Evolutionary conservation across 2,888 invertebrate species (phyloP).

Genomic region (Lepidocyrtoides sp.): DNA sequence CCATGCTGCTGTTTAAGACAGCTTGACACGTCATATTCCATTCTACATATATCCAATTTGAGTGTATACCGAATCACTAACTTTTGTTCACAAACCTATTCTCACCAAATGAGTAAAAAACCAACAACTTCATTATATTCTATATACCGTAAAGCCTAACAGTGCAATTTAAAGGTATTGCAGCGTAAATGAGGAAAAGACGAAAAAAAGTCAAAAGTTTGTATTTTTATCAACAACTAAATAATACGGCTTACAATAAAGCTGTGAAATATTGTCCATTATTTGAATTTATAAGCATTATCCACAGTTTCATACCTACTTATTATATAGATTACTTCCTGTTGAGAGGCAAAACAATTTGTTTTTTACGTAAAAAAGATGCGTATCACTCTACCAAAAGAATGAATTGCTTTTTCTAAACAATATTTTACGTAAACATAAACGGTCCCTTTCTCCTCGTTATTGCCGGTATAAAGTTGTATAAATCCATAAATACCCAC

Average conservation of each 20-base stretch:
- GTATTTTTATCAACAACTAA: conserved; percentile 31
- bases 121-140: conserved; percentile 62
- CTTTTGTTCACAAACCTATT: conserved; percentile 54
- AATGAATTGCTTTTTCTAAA: conserved; percentile 69
- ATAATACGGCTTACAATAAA: conserved; percentile 35
- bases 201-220: conserved; percentile 24
- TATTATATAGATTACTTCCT: conserved; percentile 73
- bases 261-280: conserved; percentile 62
- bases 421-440: conserved; percentile 6
- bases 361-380: conserved; percentile 68
- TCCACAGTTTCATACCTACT: conserved; percentile 54
- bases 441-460: not conserved
- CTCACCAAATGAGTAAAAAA: conserved; percentile 66
- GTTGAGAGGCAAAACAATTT: conserved; percentile 73
- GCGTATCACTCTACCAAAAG: conserved; percentile 21
- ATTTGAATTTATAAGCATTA: conserved; percentile 37
- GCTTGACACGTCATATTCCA: conserved; percentile 33
- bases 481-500: conserved; percentile 18
- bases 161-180: not conserved
- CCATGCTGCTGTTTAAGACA: too few relatives aligned
- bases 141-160: not conserved
- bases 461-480: conserved; percentile 40
- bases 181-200: conserved; percentile 29
- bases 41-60: conserved; percentile 41
- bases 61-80: conserved; percentile 21